Evolutionary conservation across 2,797 vertebrate genomes (phyloP), one percentile per base, ranked within the genome.

Genomic region (Clarias fuscus): DNA sequence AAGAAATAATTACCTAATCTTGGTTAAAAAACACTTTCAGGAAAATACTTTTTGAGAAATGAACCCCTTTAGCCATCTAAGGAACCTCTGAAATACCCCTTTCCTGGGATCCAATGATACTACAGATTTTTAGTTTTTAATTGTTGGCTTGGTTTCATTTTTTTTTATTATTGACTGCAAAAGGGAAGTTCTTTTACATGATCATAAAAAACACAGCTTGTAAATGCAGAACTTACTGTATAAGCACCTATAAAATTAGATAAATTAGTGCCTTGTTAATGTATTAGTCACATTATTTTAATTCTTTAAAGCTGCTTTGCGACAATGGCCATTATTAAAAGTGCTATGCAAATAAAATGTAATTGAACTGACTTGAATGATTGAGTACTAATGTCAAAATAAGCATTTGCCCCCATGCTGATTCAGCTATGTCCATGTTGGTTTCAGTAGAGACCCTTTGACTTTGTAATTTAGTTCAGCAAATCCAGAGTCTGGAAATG

Each of bases 401-500:
- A 22, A 33, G 58, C 27, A 30, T 82, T 77, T 59, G 58, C 8
- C 22, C 22, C 20, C 61, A 20, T 59, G 13, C 61, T 76, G 58
- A 72, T 37, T 37, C 27, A 27, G n/a, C 10, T 8, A 15, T 7
- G 56, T 14, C 30, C 30, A 78, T 37, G 30, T 37, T 27, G 22
- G 61, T 80, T 80, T 43, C 7, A 61, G 24, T 53, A 27, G 22
- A 62, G 37, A 73, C 40, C 53, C 62, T 67, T n/a, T 70, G 73
- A 76, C 68, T 7, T 40, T 68, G 24, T 82, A 30, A 81, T 75
- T 81, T 68, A 87, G 68, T 68, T 71, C 43, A 67, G 37, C 3
- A 59, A 64, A 87, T 82, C 48, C 80, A 84, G 48, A 56, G 70
- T 80, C 84, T 72, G 76, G 8, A 81, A 84, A 87, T 1, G 14